Conservation (phyloP, 2,113 vertebrate species). For the Poeciliopsis turrubarensis region DNA sequence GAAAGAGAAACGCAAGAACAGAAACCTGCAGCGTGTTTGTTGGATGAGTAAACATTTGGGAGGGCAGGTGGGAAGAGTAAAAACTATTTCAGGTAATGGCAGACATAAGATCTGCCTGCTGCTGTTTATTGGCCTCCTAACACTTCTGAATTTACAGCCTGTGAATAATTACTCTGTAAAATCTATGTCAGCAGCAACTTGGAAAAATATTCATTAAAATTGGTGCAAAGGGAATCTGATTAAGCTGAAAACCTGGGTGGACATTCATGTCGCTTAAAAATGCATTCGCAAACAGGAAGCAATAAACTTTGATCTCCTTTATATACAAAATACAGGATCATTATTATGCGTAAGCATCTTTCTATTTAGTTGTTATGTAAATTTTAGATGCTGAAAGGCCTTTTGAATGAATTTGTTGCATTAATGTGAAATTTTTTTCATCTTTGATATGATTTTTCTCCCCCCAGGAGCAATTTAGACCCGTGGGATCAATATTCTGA, state of each 20-base stretch:
- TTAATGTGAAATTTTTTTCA: constrained; percentile 2
- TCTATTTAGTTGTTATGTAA: background rate
- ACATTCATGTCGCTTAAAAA: too few species aligned
- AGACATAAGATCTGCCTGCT: background rate
- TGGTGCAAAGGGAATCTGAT: background rate
- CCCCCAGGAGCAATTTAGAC: constrained; percentile 80
- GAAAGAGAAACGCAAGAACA: background rate
- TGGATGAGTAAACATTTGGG: background rate
- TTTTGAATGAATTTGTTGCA: background rate
- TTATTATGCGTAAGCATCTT: background rate
- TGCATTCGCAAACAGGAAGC: background rate
- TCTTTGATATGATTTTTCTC: constrained; percentile 14
- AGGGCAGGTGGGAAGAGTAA: background rate
- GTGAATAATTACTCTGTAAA: constrained; percentile 5
- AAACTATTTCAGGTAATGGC: background rate
- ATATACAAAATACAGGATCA: background rate
- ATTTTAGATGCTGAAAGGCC: background rate
- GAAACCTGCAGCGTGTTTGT: background rate
- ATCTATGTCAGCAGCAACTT: background rate
- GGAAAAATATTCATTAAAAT: too few species aligned
- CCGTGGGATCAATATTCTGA: constrained; percentile 81
- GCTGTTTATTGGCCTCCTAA: background rate
- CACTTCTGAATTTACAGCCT: background rate
- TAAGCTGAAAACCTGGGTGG: background rate
- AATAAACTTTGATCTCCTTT: background rate